These are phyloP conservation scores for Rostratula benghalensis DNA, from an alignment of 2,113 vertebrate genomes.

Conservation along the genomic window DNA sequence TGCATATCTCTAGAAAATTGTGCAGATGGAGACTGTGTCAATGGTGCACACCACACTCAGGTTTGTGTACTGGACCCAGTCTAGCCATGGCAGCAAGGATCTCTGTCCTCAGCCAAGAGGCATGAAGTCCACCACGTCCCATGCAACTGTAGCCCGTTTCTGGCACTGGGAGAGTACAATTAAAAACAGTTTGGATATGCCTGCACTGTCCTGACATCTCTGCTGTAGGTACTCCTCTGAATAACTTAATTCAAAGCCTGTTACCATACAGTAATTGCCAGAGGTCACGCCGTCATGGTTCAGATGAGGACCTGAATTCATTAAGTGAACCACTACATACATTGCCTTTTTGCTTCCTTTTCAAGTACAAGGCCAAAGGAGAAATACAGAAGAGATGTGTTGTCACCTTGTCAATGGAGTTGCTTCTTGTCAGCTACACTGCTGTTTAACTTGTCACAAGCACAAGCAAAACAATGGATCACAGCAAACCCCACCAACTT, in stretches of 20 bases:
- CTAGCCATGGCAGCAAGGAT: not conserved
- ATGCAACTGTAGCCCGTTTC: not conserved
- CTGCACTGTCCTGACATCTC: not conserved
- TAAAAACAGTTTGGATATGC: not conserved
- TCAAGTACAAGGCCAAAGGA: not conserved
- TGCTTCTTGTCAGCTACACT: not conserved
- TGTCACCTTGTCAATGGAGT: not conserved
- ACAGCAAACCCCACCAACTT: not conserved
- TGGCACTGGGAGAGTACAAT: not conserved
- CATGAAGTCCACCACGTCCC: fast-evolving
- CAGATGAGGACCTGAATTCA: not conserved
- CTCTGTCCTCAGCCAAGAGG: not conserved
- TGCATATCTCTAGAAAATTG: not conserved
- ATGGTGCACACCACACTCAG: fast-evolving
- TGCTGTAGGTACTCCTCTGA: not conserved
- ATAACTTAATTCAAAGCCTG: not conserved
- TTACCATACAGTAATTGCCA: not conserved
- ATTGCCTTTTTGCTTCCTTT: not conserved
- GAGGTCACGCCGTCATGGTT: not conserved
- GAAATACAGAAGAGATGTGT: not conserved
- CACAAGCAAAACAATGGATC: not conserved
- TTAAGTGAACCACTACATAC: not conserved
- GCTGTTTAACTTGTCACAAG: not conserved
- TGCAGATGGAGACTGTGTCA: not conserved
- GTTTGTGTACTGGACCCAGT: not conserved